Evolutionary conservation across 2,888 invertebrate genomes (phyloP), one percentile per base, ranked within the genome.

Genomic region (Pollenia labialis): DNA sequence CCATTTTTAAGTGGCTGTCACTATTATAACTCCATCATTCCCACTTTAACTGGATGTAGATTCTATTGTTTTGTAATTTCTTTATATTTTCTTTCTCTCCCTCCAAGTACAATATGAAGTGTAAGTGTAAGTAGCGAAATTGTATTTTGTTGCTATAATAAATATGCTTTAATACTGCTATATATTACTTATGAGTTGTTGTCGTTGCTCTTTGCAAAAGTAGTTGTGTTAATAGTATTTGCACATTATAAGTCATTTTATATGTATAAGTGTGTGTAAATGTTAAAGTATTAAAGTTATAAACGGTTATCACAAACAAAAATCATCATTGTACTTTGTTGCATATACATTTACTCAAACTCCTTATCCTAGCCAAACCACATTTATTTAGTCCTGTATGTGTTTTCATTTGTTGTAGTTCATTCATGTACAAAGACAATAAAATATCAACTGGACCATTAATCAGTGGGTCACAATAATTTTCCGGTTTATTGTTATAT

Each of bases 381-480:
- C 8, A 12, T 58, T 58, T 58, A 58, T 16, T 18, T 54, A 0
- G 16, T 4, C 50, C 2, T 42, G 14, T 32, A 60, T 44, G 8
- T 18, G 11, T 52, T 75, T 32, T 14, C 62, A 14, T 18, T 18
- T 50, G 2, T 14, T 42, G 62, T 71, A 56, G 42, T 56, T 74
- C 44, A 48, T 50, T 32, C 16, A 50, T 44, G 23, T 46, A 80
- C 42, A 54, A 64, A 64, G 60, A 62, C 80, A 80, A 60, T 68
- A 68, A 69, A 62, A 50, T 76, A 81, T 71, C 48, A 56, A 56
- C 62, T 75, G 75, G 40, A 58, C 68, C 64, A 85, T 85, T 85
- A 81, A 85, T 81, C 85, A 76, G 69, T 64, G 48, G 69, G 74
- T 81, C 32, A 69, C 75, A 80, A 71, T 66, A 76, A 64, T 64